phyloP scores from a whole-genome alignment of 2,888 invertebrate genomes.

The Mythimna lalbum region DNA sequence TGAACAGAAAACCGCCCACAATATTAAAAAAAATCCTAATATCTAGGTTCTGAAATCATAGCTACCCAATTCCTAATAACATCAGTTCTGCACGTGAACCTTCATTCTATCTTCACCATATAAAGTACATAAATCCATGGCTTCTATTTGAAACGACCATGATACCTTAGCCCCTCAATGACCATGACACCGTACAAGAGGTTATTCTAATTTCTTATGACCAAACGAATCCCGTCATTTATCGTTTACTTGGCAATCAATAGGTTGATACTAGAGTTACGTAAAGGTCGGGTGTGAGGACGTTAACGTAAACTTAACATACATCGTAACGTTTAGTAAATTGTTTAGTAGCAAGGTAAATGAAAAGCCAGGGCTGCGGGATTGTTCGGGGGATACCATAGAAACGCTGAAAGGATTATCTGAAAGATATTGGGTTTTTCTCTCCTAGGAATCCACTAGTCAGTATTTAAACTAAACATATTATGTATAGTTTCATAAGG shows the following conservation, averaged over 20 bases:
- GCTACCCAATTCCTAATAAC: not conserved
- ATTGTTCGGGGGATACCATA: no score
- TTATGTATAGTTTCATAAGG: no score
- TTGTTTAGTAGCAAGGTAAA: not conserved
- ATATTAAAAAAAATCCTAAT: no score
- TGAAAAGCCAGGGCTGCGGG: not conserved
- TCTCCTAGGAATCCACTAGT: no score
- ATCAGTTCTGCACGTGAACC: not conserved
- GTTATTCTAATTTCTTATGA: slow-evolving; percentile 19
- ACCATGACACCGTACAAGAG: slow-evolving; percentile 9
- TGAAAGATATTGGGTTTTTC: no score
- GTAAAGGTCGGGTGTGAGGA: slow-evolving; percentile 60
- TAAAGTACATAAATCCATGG: not conserved
- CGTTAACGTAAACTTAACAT: slow-evolving; percentile 30
- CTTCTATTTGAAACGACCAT: not conserved
- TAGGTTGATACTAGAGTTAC: slow-evolving; percentile 58
- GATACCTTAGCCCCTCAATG: not conserved
- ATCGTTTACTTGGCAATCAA: slow-evolving; percentile 61
- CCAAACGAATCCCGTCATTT: slow-evolving; percentile 20
- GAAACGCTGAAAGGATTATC: no score
- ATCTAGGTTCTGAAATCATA: no score
- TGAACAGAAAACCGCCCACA: no score
- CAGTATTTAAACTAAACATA: no score
- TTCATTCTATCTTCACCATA: not conserved
- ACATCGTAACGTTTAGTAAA: slow-evolving; percentile 23